These are phyloP conservation scores for Ctenochaetus hawaiiensis DNA, from an alignment of 2,797 vertebrate genomes.

Conservation along the genomic window DNA sequence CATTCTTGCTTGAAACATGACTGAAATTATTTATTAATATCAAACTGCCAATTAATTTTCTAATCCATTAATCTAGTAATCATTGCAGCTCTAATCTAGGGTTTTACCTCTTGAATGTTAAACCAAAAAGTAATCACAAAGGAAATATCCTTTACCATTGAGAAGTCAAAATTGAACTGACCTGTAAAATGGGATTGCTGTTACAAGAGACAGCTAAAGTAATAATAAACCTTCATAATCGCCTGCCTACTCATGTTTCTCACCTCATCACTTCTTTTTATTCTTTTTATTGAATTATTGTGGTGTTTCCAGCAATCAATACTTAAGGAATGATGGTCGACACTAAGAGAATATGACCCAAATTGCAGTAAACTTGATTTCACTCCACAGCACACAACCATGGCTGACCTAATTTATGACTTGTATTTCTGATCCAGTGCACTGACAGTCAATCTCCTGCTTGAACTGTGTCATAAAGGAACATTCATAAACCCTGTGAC, in stretches of 20 bases:
- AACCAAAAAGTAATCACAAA: neutral
- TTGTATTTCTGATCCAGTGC: neutral
- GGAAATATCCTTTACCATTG: neutral
- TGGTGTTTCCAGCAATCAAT: neutral
- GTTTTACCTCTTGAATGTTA: too few species aligned
- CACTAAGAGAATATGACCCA: neutral
- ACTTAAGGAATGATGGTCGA: neutral
- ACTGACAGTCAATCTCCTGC: neutral
- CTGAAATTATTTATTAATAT: neutral
- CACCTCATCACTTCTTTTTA: neutral
- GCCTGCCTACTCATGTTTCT: neutral
- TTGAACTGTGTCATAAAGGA: conserved; percentile 20
- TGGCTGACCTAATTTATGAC: conserved; percentile 2
- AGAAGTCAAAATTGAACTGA: neutral
- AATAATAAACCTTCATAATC: neutral
- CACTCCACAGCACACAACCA: neutral
- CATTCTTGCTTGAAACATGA: too few species aligned
- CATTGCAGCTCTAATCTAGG: neutral
- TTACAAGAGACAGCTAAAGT: too few species aligned
- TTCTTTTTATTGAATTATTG: neutral
- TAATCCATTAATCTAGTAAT: neutral
- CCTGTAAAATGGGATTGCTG: too few species aligned
- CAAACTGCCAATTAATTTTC: too few species aligned
- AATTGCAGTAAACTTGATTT: neutral
- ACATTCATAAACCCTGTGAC: conserved; percentile 12